Base-by-base conservation (phyloP, 2,113 vertebrate genomes). In the Aspidoscelis tigris region DNA sequence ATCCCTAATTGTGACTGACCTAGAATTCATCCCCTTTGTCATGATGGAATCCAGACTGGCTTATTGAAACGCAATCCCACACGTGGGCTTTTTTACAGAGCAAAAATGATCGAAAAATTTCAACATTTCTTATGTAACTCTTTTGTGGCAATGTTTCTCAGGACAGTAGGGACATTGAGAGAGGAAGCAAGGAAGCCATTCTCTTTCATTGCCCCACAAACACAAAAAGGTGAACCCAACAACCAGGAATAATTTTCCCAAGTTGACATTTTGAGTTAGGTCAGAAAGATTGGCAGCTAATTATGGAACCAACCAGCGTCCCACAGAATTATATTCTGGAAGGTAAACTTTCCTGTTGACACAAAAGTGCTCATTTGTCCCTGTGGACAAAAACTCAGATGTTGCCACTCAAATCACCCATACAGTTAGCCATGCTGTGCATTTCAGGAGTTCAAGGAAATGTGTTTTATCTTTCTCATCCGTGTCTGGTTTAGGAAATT, bases 211-310 rank as follows among this genome's bases (percentile, higher is more conserved):
- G 33, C n/a, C n/a, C 2, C 10, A 6, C 2, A 74, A 58, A 65
- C 16, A 8, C 7, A 65, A 61, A 14, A 39, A 55, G 5, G 24
- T 5, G 44, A 73, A 82, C 55, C 82, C 88, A 87, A 76, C 88
- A 24, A 85, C 82, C 77, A 88, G 76, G 88, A 89, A 78, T 81
- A 0, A 20, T 86, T 92, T 91, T 92, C 84, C 77, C 81, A 86
- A 91, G 89, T 78, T 83, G 76, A 61, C 82, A 65, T 86, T 72
- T 76, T 85, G 85, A 80, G 74, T 83, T 85, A 93, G 50, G 26
- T 76, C 41, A 4, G 78, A 76, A 88, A 82, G 92, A 80, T 83
- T 86, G 58, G 91, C 89, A 88, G 84, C 86, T 88, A 85, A 93
- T 86, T 85, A 74, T 82, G 26, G 21, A 85, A 86, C 81, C 18